Evolutionary conservation across 2,113 vertebrate species (phyloP).

Genomic region (Paratilapia polleni): DNA sequence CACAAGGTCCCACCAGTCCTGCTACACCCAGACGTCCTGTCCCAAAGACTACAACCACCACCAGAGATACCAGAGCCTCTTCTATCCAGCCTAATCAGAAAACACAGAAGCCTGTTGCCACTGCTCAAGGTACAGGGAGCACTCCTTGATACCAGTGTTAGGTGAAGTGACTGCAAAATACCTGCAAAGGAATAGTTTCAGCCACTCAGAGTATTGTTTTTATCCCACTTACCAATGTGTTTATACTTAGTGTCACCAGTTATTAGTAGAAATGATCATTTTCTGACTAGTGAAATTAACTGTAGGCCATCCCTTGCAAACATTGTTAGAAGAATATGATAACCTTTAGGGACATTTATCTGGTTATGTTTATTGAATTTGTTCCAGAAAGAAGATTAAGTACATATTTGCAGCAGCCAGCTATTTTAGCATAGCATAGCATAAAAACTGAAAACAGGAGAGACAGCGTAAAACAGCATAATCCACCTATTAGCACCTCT

Average conservation of each 20-base stretch:
- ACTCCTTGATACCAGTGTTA: neutral
- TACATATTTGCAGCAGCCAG: too few relatives aligned
- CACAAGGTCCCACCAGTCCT: slow-evolving; percentile 1
- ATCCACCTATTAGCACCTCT: too few relatives aligned
- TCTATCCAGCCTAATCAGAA: neutral
- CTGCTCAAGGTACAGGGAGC: slow-evolving; percentile 56
- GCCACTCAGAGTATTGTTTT: neutral
- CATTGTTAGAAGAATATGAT: neutral
- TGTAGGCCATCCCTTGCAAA: neutral
- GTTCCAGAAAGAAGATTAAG: neutral
- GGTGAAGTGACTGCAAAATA: too few relatives aligned
- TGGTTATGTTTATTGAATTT: neutral
- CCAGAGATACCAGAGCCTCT: slow-evolving; percentile 5
- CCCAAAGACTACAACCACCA: neutral
- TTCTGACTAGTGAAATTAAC: neutral
- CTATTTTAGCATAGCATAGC: too few relatives aligned
- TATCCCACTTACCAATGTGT: neutral
- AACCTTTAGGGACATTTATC: neutral
- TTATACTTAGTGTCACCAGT: too few relatives aligned
- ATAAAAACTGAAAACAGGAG: too few relatives aligned
- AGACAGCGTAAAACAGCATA: too few relatives aligned
- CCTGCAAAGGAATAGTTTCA: neutral
- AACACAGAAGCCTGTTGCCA: slow-evolving; percentile 17
- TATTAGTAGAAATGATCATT: neutral
- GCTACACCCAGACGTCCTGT: neutral